Evolutionary conservation across 2,113 vertebrate species (phyloP).

Genomic region (Turdus rufiventris): DNA sequence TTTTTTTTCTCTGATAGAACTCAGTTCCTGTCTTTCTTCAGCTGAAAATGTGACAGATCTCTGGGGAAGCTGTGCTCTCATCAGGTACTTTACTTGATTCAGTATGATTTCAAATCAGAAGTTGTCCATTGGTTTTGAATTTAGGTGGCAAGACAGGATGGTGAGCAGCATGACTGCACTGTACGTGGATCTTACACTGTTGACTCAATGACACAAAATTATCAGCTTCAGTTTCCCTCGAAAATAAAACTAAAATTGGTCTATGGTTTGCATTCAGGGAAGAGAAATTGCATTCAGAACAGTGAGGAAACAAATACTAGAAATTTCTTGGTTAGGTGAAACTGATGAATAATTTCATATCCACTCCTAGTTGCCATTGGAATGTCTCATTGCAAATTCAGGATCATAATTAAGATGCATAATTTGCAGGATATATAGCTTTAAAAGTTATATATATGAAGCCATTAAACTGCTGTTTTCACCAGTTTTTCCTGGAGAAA

Average conservation of each 20-base stretch:
- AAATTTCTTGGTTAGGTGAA: neutral
- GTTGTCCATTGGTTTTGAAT: neutral
- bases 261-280: neutral
- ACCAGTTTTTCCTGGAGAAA: neutral
- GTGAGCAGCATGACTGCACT: neutral
- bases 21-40: neutral
- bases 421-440: neutral
- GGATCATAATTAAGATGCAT: neutral
- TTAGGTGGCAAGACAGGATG: neutral
- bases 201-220: neutral
- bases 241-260: neutral
- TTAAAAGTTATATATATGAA: neutral
- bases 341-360: neutral
- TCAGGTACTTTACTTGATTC: neutral
- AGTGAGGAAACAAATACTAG: neutral
- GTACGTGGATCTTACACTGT: neutral
- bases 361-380: neutral
- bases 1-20: neutral
- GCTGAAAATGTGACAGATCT: neutral
- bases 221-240: neutral
- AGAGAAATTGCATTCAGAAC: neutral
- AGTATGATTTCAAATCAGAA: neutral
- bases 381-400: neutral
- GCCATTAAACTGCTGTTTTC: neutral
- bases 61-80: neutral